Percentiles rank a stretch among this genome's conserved stretches.
Evolutionary conservation across 2,888 invertebrate genomes (phyloP).

Genomic region (Glomeris marginata): DNA sequence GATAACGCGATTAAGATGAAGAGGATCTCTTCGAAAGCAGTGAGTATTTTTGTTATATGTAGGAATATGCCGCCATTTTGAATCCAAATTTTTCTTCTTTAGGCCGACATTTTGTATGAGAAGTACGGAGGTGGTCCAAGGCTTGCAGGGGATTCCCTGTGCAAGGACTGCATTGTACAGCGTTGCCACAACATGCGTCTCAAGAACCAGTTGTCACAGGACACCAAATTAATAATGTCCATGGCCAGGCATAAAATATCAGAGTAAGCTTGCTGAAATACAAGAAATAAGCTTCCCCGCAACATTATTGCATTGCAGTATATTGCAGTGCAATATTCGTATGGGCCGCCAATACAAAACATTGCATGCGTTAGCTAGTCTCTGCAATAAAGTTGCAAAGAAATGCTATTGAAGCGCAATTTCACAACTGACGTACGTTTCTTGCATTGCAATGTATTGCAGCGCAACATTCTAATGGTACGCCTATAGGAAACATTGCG

Average conservation of each 20-base stretch:
- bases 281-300: too few relatives aligned
- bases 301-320: too few relatives aligned
- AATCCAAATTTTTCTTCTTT: too few relatives aligned
- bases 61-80: neutral
- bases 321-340: too few relatives aligned
- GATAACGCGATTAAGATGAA: constrained; percentile 33
- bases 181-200: constrained; percentile 24
- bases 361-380: too few relatives aligned
- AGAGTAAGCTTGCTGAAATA: neutral
- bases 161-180: constrained; percentile 25
- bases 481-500: too few relatives aligned
- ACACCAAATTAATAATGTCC: constrained; percentile 24
- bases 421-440: too few relatives aligned
- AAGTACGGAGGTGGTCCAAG: constrained; percentile 35
- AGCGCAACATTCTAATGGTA: too few relatives aligned
- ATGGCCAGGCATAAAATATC: constrained; percentile 18
- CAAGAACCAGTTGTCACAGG: constrained; percentile 23
- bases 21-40: constrained; percentile 29
- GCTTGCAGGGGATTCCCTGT: constrained; percentile 23
- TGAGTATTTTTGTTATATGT: constrained; percentile 19
- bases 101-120: constrained; percentile 33
- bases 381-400: too few relatives aligned
- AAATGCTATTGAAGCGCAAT: too few relatives aligned
- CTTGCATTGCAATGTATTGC: too few relatives aligned
- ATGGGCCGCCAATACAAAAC: too few relatives aligned